Evolutionary conservation across 2,797 vertebrate species (phyloP), one percentile per base, ranked within the genome.

Genomic region (Cetoscarus ocellatus): DNA sequence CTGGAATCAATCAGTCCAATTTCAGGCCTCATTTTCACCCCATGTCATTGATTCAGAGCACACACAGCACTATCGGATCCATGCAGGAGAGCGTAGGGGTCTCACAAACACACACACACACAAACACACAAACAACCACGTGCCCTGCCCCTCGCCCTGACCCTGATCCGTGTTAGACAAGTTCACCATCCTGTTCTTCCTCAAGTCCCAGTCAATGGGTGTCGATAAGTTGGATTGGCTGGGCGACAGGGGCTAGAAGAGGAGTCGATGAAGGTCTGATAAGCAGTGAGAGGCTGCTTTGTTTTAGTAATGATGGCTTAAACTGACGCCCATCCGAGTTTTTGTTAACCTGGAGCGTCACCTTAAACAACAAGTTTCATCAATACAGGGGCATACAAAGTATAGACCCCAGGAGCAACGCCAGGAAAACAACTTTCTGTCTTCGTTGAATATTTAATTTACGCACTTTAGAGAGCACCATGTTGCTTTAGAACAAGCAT

Each of bases 271-370:
- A 87, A 77, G 73, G 73, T 73, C 88, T 92, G 92, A 94, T 92
- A 90, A 91, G 89, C 81, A 83, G 80, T 57, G 67, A 84, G 89
- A 87, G 87, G 91, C 92, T 91, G 90, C 91, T 94, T 94, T 94
- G 94, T 94, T 95, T 94, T 88, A 91, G 91, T 94, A 95, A 94
- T 94, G 93, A 94, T 15, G 87, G 91, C 93, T 93, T 94, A 94
- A 94, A 92, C 92, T 64, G 57, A 82, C 61, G 38, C 70, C 73
- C 69, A 61, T 12, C 18, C 66, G 61, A 77, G 65, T 72, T 59
- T 81, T 80, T 53, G 69, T 83, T 77, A 84, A 87, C 79, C 83
- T 73, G 47, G 68, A 44, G 66, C 85, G 10, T 80, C 90, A 82
- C 87, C 82, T 88, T 86, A 86, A 88, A 90, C 86, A 91, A 79